Percentiles rank a stretch among this genome's conserved stretches.
Conservation (phyloP, 2,113 vertebrate genomes). For the Lampris incognitus region DNA sequence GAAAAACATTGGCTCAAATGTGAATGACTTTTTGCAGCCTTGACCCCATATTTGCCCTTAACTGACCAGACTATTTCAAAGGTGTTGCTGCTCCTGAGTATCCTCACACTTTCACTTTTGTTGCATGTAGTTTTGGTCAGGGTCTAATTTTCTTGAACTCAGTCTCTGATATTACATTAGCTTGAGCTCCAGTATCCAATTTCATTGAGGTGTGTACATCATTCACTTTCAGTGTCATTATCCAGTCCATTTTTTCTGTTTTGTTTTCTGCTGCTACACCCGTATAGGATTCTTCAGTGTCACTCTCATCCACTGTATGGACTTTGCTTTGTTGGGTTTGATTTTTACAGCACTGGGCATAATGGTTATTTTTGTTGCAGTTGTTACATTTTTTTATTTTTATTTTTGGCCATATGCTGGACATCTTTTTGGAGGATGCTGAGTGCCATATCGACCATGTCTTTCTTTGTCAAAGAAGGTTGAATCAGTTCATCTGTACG, state of each 20-base stretch:
- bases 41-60: too few species aligned
- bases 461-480: too few species aligned
- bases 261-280: background rate
- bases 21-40: too few species aligned
- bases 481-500: too few species aligned
- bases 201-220: constrained; percentile 17
- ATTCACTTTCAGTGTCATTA: too few species aligned
- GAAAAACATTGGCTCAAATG: too few species aligned
- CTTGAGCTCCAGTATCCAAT: constrained; percentile 35
- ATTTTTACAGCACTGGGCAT: too few species aligned
- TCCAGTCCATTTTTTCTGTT: background rate
- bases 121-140: constrained; percentile 14
- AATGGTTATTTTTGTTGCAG: too few species aligned
- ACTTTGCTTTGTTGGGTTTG: too few species aligned
- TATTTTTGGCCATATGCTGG: constrained; percentile 14
- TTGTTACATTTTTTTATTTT: constrained; percentile 26
- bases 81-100: background rate
- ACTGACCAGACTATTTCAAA: too few species aligned
- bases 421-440: constrained; percentile 19
- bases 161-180: constrained; percentile 6
- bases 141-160: background rate
- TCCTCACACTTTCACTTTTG: constrained; percentile 36
- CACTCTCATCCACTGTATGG: constrained; percentile 5
- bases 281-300: constrained; percentile 20
- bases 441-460: constrained; percentile 20